These are phyloP conservation scores for Drosophila austrosaltans DNA, from an alignment of 2,888 invertebrate genomes.

Conservation along the genomic window DNA sequence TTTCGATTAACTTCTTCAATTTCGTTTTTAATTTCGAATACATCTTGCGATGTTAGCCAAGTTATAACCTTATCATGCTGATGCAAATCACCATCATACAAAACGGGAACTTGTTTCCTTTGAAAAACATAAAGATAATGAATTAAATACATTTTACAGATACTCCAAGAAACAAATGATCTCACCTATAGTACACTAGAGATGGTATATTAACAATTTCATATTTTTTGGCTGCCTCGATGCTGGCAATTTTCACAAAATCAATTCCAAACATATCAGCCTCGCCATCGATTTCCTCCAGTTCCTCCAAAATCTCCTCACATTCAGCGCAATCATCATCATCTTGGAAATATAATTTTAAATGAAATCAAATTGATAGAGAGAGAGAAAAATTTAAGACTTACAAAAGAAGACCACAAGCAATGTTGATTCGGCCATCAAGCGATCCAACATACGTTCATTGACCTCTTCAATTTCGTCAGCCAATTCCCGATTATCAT, in stretches of 20 bases:
- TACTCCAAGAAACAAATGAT: background rate
- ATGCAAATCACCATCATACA: conserved; percentile 94
- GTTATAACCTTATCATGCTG: conserved; percentile 93
- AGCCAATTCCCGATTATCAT: conserved; percentile 95
- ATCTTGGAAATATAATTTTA: conserved; percentile 84
- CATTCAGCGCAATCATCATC: conserved; percentile 96
- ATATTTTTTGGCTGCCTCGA: conserved; percentile 92
- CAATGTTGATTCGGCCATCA: conserved; percentile 93
- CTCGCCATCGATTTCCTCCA: conserved; percentile 97
- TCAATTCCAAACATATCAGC: conserved; percentile 96
- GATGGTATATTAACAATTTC: conserved; percentile 93
- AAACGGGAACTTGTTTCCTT: conserved; percentile 90
- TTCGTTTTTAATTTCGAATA: conserved; percentile 97
- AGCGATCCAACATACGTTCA: conserved; percentile 92
- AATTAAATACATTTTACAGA: background rate
- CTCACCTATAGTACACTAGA: conserved; percentile 91
- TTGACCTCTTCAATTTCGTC: conserved; percentile 98
- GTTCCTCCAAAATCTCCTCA: conserved; percentile 93
- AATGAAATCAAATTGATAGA: too few species aligned
- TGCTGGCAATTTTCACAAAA: conserved; percentile 95
- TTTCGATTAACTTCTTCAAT: conserved; percentile 98
- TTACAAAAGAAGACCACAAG: conserved; percentile 96
- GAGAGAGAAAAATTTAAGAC: conserved; percentile 65
- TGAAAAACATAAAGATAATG: background rate
- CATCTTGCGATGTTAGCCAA: conserved; percentile 97